Conservation (phyloP, 2,797 vertebrate genomes). For the Peromyscus melanophrys region DNA sequence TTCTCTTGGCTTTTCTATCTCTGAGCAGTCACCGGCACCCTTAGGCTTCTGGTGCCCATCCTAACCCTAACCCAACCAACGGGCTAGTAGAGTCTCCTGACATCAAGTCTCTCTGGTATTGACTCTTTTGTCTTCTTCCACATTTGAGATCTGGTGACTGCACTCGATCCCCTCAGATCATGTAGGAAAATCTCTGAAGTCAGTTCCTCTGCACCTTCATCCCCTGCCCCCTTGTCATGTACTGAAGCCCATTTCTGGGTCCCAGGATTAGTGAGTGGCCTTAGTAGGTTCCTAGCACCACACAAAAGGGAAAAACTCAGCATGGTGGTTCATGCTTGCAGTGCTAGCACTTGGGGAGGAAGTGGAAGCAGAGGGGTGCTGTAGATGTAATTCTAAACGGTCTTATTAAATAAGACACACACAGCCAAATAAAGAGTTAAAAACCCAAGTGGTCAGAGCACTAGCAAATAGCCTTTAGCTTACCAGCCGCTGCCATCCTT, state of each 20-base stretch:
- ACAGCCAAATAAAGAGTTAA: no score
- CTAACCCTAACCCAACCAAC: not conserved
- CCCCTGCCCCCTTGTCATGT: not conserved
- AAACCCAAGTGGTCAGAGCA: no score
- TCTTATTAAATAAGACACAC: no score
- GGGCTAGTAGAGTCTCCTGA: not conserved
- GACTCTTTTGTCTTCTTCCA: not conserved
- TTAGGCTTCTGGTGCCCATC: not conserved
- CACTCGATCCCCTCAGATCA: not conserved
- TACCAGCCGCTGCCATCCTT: no score
- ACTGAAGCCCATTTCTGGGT: not conserved
- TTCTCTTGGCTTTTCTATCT: not conserved
- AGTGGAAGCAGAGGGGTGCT: not conserved
- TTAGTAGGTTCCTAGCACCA: not conserved
- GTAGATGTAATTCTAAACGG: no score
- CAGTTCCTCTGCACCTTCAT: not conserved
- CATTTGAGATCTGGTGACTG: not conserved
- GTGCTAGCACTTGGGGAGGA: not conserved
- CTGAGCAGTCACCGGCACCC: no score
- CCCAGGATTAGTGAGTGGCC: not conserved
- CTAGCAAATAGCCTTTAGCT: no score
- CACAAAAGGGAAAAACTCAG: not conserved
- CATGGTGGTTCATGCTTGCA: not conserved
- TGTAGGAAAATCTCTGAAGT: not conserved
- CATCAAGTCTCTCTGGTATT: not conserved